These are phyloP conservation scores for Melanogrammus aeglefinus DNA, from an alignment of 2,797 vertebrate species.

Conservation along the genomic window DNA sequence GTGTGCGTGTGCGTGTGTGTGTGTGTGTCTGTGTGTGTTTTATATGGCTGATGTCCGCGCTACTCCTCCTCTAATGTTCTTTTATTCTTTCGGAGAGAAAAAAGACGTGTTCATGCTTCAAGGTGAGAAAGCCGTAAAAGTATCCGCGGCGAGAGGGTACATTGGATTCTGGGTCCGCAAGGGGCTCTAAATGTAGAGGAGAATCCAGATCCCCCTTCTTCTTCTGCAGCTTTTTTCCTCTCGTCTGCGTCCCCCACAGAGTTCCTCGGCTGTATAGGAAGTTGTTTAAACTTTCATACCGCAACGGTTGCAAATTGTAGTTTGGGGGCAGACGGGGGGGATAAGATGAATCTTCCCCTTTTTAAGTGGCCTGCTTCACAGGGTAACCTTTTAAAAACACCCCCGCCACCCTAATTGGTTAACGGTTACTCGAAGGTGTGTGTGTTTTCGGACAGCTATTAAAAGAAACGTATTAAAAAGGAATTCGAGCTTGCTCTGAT, in stretches of 20 bases:
- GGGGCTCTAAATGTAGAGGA: slow-evolving; percentile 16
- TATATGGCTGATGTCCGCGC: background rate
- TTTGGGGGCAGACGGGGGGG: background rate
- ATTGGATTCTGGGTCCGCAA: slow-evolving; percentile 15
- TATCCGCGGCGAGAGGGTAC: background rate
- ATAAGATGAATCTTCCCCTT: background rate
- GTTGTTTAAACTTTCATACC: slow-evolving; percentile 17
- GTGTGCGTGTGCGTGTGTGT: no score
- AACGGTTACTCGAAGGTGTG: background rate
- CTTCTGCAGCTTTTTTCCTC: background rate
- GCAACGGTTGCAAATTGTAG: slow-evolving; percentile 13
- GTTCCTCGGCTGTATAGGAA: slow-evolving; percentile 7
- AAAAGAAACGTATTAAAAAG: background rate
- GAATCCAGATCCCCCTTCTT: background rate
- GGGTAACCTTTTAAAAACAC: slow-evolving; percentile 4
- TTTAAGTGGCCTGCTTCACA: background rate
- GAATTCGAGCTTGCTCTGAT: background rate
- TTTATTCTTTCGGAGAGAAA: background rate
- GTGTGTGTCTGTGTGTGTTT: background rate
- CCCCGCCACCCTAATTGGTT: background rate
- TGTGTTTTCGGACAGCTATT: background rate
- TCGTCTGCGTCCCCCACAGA: background rate
- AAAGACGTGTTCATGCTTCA: background rate
- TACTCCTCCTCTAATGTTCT: background rate
- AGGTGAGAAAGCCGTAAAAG: slow-evolving; percentile 9